phyloP scores from a whole-genome alignment of 2,113 vertebrate genomes.

The Notiomystis cincta region DNA sequence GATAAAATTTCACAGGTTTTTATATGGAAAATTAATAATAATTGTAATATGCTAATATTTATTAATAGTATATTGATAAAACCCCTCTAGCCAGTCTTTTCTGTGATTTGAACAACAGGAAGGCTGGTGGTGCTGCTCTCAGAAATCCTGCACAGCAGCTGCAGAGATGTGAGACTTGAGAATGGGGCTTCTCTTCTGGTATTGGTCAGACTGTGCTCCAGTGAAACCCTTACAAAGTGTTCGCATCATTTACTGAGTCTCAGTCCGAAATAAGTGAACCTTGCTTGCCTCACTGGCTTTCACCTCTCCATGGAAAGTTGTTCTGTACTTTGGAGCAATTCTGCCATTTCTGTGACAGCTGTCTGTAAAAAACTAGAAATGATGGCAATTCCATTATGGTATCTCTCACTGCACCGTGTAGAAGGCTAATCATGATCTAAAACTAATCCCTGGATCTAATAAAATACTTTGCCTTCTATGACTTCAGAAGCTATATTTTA shows the following conservation, averaged over 20 bases:
- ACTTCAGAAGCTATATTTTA: conserved; percentile 4
- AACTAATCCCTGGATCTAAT: not conserved
- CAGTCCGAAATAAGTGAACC: not conserved
- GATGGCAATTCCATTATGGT: not conserved
- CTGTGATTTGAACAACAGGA: not conserved
- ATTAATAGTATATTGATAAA: not conserved
- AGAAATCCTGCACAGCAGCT: not conserved
- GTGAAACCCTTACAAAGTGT: not conserved
- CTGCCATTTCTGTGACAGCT: not conserved
- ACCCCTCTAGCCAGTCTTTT: not conserved
- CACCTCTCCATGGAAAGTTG: not conserved
- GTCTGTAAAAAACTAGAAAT: not conserved
- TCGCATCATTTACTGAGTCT: not conserved
- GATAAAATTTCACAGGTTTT: not conserved
- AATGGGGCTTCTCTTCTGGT: not conserved
- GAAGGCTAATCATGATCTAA: not conserved
- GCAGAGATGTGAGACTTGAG: not conserved
- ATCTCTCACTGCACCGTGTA: not conserved
- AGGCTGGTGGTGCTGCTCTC: not conserved
- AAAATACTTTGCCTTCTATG: not conserved
- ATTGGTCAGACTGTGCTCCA: not conserved
- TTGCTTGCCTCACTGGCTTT: not conserved
- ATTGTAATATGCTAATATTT: not conserved
- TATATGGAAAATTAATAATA: not conserved
- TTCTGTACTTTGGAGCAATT: not conserved